Evolutionary conservation across 2,113 vertebrate genomes (phyloP).

Genomic region (Dolichallabes microphthalmus): DNA sequence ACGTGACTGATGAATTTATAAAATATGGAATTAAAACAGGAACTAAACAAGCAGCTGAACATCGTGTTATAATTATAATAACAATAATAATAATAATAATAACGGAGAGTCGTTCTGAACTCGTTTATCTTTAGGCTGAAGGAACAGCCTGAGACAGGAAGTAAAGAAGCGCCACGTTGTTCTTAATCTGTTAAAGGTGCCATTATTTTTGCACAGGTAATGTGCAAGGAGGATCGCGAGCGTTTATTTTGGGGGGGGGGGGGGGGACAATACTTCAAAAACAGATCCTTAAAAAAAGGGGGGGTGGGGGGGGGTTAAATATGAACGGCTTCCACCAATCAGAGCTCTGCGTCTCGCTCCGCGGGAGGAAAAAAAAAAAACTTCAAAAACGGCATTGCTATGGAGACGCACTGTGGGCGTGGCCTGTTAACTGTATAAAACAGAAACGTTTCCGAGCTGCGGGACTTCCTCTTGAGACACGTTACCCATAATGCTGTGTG

Average conservation of each 20-base stretch:
- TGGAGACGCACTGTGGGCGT: background rate
- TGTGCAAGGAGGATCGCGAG: background rate
- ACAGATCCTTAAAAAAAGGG: background rate
- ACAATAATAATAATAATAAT: conserved; percentile 12
- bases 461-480: background rate
- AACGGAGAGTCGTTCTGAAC: background rate
- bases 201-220: background rate
- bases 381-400: background rate
- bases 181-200: background rate
- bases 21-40: background rate
- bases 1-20: background rate
- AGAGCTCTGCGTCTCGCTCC: background rate
- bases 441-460: background rate
- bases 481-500: conserved; percentile 11
- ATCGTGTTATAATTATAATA: background rate
- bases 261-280: background rate
- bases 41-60: background rate
- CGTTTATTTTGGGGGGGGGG: no score
- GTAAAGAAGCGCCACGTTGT: background rate
- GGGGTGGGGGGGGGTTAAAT: background rate
- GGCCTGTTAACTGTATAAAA: background rate
- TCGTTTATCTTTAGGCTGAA: background rate
- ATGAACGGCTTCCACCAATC: background rate
- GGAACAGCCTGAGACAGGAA: background rate
- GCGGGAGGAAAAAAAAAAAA: background rate